phyloP scores from a whole-genome alignment of 2,113 vertebrate genomes.

The Channa maculata region DNA sequence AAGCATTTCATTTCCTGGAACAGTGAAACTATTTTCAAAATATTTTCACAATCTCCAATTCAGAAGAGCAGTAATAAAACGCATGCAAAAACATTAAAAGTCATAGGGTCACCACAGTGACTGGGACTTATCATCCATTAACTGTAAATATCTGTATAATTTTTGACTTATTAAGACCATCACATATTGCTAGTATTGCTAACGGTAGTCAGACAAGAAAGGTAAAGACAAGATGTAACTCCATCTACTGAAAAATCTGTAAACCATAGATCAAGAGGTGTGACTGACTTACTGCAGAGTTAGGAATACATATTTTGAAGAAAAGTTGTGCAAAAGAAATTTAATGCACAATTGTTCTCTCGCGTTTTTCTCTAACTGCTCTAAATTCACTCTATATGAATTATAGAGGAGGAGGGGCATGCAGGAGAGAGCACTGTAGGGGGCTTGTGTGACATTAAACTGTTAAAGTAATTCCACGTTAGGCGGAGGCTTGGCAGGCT shows the following conservation, averaged over 20 bases:
- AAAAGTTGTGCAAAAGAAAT: conserved; percentile 34
- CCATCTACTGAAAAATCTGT: neutral
- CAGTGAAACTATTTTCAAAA: neutral
- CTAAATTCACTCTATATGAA: conserved; percentile 64
- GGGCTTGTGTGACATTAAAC: conserved; percentile 73
- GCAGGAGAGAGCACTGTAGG: conserved; percentile 44
- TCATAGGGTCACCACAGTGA: too few species aligned
- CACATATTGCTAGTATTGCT: neutral
- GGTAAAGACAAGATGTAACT: too few species aligned
- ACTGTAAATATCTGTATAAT: too few species aligned
- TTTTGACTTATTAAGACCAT: too few species aligned
- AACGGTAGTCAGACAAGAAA: neutral
- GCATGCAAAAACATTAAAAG: too few species aligned
- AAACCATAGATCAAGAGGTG: conserved; percentile 12
- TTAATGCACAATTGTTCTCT: conserved; percentile 23
- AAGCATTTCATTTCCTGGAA: conserved; percentile 1
- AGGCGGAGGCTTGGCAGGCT: conserved; percentile 40
- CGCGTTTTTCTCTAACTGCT: conserved; percentile 24
- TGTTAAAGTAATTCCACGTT: conserved; percentile 76
- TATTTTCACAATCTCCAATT: neutral
- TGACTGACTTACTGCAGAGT: conserved; percentile 5
- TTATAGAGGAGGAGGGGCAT: conserved; percentile 58
- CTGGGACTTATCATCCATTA: too few species aligned
- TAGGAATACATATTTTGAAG: conserved; percentile 9
- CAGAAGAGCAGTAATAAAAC: too few species aligned